Percentiles rank a stretch among this genome's conserved stretches.
phyloP scores from a whole-genome alignment of 2,797 vertebrate genomes.

The Poecilia picta region DNA sequence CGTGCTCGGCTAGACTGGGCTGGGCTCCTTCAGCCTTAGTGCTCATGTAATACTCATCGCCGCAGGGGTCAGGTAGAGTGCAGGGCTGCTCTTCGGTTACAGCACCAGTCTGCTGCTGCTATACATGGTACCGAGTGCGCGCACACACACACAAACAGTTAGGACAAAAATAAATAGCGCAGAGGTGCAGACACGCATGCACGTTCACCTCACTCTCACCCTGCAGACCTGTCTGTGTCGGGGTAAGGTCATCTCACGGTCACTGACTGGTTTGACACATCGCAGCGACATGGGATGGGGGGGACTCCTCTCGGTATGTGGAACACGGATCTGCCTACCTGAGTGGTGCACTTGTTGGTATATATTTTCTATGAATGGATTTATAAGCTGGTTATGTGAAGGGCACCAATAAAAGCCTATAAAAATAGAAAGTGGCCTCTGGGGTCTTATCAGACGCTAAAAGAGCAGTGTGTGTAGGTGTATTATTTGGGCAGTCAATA shows the following conservation, averaged over 20 bases:
- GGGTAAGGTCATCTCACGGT: constrained; percentile 73
- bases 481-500: constrained; percentile 18
- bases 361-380: constrained; percentile 26
- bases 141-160: not conserved
- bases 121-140: constrained; percentile 17
- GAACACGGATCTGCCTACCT: constrained; percentile 3
- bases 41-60: constrained; percentile 55
- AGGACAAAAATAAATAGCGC: not conserved
- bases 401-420: constrained; percentile 33
- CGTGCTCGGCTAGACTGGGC: constrained; percentile 34
- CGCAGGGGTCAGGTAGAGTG: constrained; percentile 69
- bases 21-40: constrained; percentile 51
- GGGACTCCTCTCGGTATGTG: constrained; percentile 23
- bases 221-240: constrained; percentile 40
- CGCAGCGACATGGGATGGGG: constrained; percentile 34
- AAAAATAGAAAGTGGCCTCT: constrained; percentile 28
- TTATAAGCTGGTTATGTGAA: constrained; percentile 50
- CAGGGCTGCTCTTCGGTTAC: constrained; percentile 57
- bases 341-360: constrained; percentile 1
- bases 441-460: constrained; percentile 35
- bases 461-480: not conserved
- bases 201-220: constrained; percentile 60
- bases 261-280: constrained; percentile 55
- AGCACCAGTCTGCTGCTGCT: constrained; percentile 41
- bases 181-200: constrained; percentile 6